phyloP scores from a whole-genome alignment of 2,888 invertebrate species.

The Aradus depressus region DNA sequence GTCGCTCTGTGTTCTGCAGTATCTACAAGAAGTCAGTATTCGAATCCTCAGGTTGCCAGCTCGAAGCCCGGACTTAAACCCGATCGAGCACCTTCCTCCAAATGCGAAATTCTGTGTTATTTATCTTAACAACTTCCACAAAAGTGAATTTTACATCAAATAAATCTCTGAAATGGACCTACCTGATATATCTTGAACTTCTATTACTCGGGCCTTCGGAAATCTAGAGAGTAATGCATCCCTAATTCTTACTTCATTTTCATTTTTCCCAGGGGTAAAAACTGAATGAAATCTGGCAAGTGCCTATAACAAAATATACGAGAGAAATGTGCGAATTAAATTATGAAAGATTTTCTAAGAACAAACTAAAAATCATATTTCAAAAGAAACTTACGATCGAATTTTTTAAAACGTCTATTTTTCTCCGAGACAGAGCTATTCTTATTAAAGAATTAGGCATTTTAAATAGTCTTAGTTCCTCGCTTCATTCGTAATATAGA shows the following conservation, averaged over 20 bases:
- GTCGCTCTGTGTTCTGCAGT: no score
- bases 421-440: constrained; percentile 4
- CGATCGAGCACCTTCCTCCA: no score
- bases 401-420: constrained; percentile 8
- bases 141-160: constrained; percentile 12
- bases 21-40: no score
- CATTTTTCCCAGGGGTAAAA: neutral
- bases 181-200: constrained; percentile 58
- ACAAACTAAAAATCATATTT: neutral
- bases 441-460: constrained; percentile 10
- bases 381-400: neutral
- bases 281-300: constrained; percentile 8
- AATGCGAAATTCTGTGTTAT: neutral
- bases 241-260: constrained; percentile 35
- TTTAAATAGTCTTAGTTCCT: neutral
- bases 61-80: no score
- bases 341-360: neutral
- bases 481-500: neutral
- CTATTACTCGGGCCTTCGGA: constrained; percentile 51
- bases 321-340: neutral
- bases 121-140: neutral
- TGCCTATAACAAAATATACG: constrained; percentile 7
- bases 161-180: constrained; percentile 19
- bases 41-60: no score
- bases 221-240: constrained; percentile 40